phyloP scores from a whole-genome alignment of 2,888 invertebrate species.

The Agrenia bidenticulata region DNA sequence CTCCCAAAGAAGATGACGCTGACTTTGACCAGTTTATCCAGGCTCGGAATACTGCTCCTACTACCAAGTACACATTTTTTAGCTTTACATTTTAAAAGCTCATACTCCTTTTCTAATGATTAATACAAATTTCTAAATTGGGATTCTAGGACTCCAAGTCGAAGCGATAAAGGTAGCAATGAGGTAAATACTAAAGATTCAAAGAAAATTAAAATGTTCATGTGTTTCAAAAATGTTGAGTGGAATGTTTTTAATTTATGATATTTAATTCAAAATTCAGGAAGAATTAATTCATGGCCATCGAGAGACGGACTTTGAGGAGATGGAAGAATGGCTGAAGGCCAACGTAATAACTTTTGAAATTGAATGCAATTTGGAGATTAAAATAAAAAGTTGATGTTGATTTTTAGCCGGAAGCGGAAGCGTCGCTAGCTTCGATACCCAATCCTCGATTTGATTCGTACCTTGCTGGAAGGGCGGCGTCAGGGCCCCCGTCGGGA shows the following conservation, averaged over 20 bases:
- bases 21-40: slow-evolving; percentile 10
- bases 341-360: slow-evolving; percentile 12
- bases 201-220: too few relatives aligned
- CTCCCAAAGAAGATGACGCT: background rate
- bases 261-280: slow-evolving; percentile 2
- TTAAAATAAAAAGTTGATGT: background rate
- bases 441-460: background rate
- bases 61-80: background rate
- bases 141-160: too few relatives aligned
- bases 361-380: background rate
- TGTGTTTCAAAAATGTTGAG: background rate
- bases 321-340: slow-evolving; percentile 13
- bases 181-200: too few relatives aligned
- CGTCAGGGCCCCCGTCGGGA: too few relatives aligned
- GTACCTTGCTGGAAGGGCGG: too few relatives aligned
- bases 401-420: slow-evolving; percentile 7
- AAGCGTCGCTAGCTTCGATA: slow-evolving; percentile 15
- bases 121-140: too few relatives aligned
- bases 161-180: too few relatives aligned
- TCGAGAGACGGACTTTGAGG: slow-evolving; percentile 16
- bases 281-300: slow-evolving; percentile 16
- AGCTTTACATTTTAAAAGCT: background rate
- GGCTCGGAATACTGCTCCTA: background rate
- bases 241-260: background rate
- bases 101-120: too few relatives aligned